Evolutionary conservation across 2,113 vertebrate genomes (phyloP).

Genomic region (Corythoichthys haematopterus): DNA sequence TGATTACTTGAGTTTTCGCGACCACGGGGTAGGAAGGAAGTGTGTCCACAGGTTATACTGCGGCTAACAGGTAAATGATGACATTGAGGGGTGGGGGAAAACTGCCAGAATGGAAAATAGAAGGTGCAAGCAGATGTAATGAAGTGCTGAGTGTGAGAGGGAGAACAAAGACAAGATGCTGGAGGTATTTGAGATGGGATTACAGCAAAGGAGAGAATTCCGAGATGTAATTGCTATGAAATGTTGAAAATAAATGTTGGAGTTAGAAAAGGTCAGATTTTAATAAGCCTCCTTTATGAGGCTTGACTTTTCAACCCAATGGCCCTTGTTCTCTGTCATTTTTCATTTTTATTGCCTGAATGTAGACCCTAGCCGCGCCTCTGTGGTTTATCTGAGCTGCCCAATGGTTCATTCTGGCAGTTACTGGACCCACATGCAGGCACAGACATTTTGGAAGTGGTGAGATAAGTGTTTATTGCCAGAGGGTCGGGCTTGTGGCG

Average conservation of each 20-base stretch:
- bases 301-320: constrained; percentile 8
- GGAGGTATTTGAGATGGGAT: not conserved
- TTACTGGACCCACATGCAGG: constrained; percentile 6
- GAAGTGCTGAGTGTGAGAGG: not conserved
- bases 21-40: constrained; percentile 26
- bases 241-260: constrained; percentile 46
- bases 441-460: not conserved
- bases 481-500: not conserved
- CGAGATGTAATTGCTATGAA: constrained; percentile 37
- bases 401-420: constrained; percentile 8
- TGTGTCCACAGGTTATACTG: constrained; percentile 20
- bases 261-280: constrained; percentile 33
- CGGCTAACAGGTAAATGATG: constrained; percentile 39
- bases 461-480: constrained; percentile 8
- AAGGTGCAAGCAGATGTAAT: constrained; percentile 14
- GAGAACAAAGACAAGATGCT: not conserved
- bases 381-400: not conserved
- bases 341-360: not conserved
- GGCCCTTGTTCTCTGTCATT: not conserved
- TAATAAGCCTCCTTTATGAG: constrained; percentile 2
- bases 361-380: not conserved
- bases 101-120: not conserved
- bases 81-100: constrained; percentile 4
- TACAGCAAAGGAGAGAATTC: constrained; percentile 13
- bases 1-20: constrained; percentile 47